These are phyloP conservation scores for Calameuta filiformis DNA, from an alignment of 2,888 invertebrate species.

Conservation along the genomic window DNA sequence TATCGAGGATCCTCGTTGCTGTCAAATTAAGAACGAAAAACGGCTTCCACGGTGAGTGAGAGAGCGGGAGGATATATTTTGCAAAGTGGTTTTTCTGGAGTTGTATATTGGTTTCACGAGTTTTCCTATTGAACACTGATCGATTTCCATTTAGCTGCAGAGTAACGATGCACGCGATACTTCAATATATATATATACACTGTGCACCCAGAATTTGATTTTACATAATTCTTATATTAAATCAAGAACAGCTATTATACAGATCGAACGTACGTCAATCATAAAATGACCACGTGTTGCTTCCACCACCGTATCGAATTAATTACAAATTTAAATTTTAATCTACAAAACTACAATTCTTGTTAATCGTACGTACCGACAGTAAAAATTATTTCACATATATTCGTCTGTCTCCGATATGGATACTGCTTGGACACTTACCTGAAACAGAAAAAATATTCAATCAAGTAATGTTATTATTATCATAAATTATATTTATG, in stretches of 20 bases:
- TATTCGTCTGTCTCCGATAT: too few species aligned
- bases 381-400: not conserved
- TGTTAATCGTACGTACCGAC: not conserved
- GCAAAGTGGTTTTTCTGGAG: not conserved
- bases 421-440: constrained; percentile 27
- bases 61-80: not conserved
- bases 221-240: not conserved
- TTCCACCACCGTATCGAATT: not conserved
- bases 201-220: not conserved
- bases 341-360: not conserved
- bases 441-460: constrained; percentile 39
- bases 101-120: not conserved
- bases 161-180: not conserved
- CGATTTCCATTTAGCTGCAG: not conserved
- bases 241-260: not conserved
- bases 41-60: not conserved
- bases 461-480: not conserved
- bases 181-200: not conserved
- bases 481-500: not conserved
- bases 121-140: not conserved
- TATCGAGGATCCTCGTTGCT: not conserved
- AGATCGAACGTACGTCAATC: not conserved
- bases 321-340: not conserved
- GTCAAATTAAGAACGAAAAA: not conserved
- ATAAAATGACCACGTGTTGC: not conserved